Evolutionary conservation across 2,888 invertebrate genomes (phyloP).

Genomic region (Caenorhabditis japonica): DNA sequence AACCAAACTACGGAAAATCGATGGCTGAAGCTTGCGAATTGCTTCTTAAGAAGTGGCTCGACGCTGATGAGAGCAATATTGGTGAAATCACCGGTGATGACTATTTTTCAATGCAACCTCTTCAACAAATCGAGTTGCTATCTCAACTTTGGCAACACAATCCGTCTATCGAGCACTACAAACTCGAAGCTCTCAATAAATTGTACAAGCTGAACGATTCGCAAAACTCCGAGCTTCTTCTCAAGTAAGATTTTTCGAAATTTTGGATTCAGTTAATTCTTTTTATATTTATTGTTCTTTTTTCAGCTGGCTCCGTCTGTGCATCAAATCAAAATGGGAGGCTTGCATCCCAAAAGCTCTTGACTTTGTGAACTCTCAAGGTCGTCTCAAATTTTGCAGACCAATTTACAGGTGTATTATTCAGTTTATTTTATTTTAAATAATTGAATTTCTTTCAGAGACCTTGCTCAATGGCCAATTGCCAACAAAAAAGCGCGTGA

Average conservation of each 20-base stretch:
- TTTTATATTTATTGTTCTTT: background rate
- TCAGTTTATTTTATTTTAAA: background rate
- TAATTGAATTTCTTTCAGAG: slow-evolving; percentile 43
- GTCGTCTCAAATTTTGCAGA: slow-evolving; percentile 91
- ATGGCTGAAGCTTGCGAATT: slow-evolving; percentile 65
- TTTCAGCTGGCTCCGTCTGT: slow-evolving; percentile 86
- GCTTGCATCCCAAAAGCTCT: slow-evolving; percentile 83
- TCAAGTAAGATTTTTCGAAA: slow-evolving; percentile 78
- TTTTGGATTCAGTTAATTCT: background rate
- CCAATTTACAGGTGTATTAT: slow-evolving; percentile 83
- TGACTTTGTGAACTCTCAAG: slow-evolving; percentile 86
- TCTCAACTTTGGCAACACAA: slow-evolving; percentile 76
- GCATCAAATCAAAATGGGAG: slow-evolving; percentile 85
- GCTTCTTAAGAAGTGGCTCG: slow-evolving; percentile 59
- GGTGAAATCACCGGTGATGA: slow-evolving; percentile 47
- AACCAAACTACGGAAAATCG: slow-evolving; percentile 81
- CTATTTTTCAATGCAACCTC: slow-evolving; percentile 61
- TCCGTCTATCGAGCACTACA: slow-evolving; percentile 65
- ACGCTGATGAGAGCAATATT: slow-evolving; percentile 54
- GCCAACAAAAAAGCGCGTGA: slow-evolving; percentile 61
- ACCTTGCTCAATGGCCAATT: slow-evolving; percentile 60
- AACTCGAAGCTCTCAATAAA: slow-evolving; percentile 78
- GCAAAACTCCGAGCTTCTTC: slow-evolving; percentile 86
- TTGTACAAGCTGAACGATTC: slow-evolving; percentile 80
- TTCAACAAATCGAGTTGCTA: slow-evolving; percentile 67